Base-by-base conservation (phyloP, 92 coral and sea anemone species). In the Porites cylindrica region DNA sequence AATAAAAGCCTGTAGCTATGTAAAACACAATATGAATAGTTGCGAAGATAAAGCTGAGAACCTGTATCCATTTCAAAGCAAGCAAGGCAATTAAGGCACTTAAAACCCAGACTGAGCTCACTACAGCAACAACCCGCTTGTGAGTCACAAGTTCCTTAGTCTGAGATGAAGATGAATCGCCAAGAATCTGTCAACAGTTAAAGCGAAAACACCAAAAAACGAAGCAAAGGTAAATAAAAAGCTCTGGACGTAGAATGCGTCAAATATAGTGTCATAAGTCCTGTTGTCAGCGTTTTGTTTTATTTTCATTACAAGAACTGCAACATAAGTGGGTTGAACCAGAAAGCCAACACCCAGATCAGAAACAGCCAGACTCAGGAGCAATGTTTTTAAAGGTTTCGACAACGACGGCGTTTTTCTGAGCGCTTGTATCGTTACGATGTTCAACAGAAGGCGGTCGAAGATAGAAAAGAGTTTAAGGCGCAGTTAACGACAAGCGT, bases 101-200 rank as follows among this genome's bases (percentile, higher is more conserved):
- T 29, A 75, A 54, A 14, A 75, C 79, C 79, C 79, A 75, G 1
- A 53, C 12, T 11, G 79, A 11, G 32, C 52, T 54, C 62, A 75
- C 64, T 17, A n/a, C 51, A 21, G 63, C 61, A 23, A 75, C 79
- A 75, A 54, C 65, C 1, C 79, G 79, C 61, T 54, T 75, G 79
- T 20, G 65, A 75, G 79, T 75, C 19, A 75, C 79, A 75, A 53
- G 63, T 54, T 75, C 63, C 79, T 51, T 75, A 75, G 52, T 54
- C 79, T 72, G 76, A 47, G 76, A 47, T 72, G 76, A 47, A 72
- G 59, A 47, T 72, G 76, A 17, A 72, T 72, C 0, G 76, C 76
- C 10, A 72, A 72, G 20, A 47, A 72, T 52, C 76, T 47, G 76
- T 72, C 76, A 7, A 29, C 76, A 12, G 54, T 14, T 17, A 43